Conservation (phyloP, 2,888 invertebrate genomes). For the Caenorhabditis afra region DNA sequence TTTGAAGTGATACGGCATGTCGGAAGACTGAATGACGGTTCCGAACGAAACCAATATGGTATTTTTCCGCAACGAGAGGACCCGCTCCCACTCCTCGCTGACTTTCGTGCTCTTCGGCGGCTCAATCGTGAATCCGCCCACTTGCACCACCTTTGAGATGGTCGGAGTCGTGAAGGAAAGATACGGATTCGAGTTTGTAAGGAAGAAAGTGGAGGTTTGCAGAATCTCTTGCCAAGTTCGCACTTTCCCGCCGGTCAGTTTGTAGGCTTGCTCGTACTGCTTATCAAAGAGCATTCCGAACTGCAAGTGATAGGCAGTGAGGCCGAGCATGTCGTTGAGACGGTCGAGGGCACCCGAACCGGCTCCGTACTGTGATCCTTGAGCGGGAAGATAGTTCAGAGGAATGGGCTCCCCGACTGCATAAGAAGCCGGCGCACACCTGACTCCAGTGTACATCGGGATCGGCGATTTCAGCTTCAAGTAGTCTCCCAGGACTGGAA, state of each 20-base stretch:
- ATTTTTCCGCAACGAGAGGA: slow-evolving; percentile 4
- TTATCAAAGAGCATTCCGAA: slow-evolving; percentile 45
- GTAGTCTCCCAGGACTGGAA: slow-evolving; percentile 49
- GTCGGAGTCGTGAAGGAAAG: slow-evolving; percentile 34
- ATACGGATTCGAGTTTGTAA: slow-evolving; percentile 43
- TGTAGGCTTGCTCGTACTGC: slow-evolving; percentile 37
- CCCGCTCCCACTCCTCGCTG: slow-evolving; percentile 19
- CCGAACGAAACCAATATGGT: slow-evolving; percentile 44
- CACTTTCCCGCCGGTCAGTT: slow-evolving; percentile 29
- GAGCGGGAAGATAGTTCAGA: slow-evolving; percentile 42
- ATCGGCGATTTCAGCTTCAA: slow-evolving; percentile 32
- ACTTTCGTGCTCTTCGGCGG: slow-evolving; percentile 31
- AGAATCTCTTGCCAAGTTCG: slow-evolving; percentile 43
- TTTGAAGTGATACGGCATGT: slow-evolving; percentile 42
- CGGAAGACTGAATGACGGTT: slow-evolving; percentile 46
- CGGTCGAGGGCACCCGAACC: slow-evolving; percentile 21
- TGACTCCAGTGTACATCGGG: slow-evolving; percentile 34
- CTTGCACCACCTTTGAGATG: slow-evolving; percentile 41
- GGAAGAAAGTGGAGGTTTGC: slow-evolving; percentile 32
- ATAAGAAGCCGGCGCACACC: slow-evolving; percentile 32
- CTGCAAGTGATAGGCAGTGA: slow-evolving; percentile 40
- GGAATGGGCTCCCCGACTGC: slow-evolving; percentile 51
- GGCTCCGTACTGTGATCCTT: slow-evolving; percentile 30
- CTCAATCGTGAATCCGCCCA: slow-evolving; percentile 41
- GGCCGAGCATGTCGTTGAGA: slow-evolving; percentile 26